A percentile compares a stretch with the other conserved stretches of the same genome.
These are phyloP conservation scores for Smutsia temminckii DNA, from an alignment of 2,797 vertebrate species.

Conservation along the genomic window DNA sequence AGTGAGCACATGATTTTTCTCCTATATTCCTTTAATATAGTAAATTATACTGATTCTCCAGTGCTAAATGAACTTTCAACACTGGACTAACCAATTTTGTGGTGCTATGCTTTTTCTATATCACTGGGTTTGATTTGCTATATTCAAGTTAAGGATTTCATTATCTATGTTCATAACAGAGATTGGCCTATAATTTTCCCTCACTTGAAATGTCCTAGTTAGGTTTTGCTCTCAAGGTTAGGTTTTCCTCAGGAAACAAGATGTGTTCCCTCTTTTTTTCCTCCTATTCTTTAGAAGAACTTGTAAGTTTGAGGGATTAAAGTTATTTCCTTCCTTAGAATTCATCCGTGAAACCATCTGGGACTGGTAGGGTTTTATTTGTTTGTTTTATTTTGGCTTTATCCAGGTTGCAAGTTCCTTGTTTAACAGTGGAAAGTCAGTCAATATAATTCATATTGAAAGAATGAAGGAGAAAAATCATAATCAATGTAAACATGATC, in stretches of 20 bases:
- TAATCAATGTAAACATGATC: background rate
- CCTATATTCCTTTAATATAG: background rate
- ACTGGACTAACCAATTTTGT: background rate
- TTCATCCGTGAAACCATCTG: conserved; percentile 14
- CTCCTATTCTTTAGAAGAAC: background rate
- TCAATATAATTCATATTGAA: conserved; percentile 33
- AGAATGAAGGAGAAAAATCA: conserved; percentile 17
- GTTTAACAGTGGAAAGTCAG: background rate
- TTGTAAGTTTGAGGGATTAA: background rate
- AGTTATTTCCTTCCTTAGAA: background rate
- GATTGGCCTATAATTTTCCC: background rate
- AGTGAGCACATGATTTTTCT: background rate
- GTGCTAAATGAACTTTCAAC: background rate
- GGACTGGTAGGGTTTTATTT: background rate
- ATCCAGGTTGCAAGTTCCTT: background rate
- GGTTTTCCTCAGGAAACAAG: background rate
- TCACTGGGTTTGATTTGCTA: background rate
- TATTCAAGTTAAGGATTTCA: background rate
- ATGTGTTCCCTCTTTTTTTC: background rate
- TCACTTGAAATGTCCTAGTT: background rate
- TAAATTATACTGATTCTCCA: background rate
- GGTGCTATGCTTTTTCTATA: background rate
- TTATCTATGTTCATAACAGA: background rate
- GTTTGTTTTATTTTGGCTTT: conserved; percentile 17
- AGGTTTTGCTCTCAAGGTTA: background rate